These are phyloP conservation scores for Peromyscus eremicus DNA, from an alignment of 2,797 vertebrate genomes.

Conservation along the genomic window DNA sequence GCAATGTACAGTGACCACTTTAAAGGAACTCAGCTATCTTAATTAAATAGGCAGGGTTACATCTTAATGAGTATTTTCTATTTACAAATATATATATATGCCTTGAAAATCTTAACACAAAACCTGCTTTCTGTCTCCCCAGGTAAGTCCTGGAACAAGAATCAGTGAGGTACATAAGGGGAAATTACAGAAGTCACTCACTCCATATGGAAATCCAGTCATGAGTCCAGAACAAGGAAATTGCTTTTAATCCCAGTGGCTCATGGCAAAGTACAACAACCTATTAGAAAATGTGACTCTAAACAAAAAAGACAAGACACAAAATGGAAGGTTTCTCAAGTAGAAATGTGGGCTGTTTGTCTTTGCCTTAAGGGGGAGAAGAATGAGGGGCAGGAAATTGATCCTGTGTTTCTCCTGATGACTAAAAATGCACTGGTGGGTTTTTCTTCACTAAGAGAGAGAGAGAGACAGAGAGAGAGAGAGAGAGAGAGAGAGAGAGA, in stretches of 20 bases:
- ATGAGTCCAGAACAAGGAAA: slow-evolving; percentile 31
- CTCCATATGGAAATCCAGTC: slow-evolving; percentile 7
- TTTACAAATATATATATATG: not conserved
- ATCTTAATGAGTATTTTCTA: slow-evolving; percentile 52
- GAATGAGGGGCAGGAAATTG: not conserved
- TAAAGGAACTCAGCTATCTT: slow-evolving; percentile 46
- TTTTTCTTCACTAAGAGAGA: not conserved
- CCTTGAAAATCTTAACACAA: slow-evolving; percentile 15
- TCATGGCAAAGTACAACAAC: not conserved
- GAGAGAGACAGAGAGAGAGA: not conserved
- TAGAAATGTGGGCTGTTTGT: not conserved
- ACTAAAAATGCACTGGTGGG: slow-evolving; percentile 13
- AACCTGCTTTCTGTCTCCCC: not conserved
- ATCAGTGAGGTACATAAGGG: not conserved
- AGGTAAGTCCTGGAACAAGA: slow-evolving; percentile 44
- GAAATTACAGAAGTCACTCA: slow-evolving; percentile 21
- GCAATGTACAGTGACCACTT: not conserved
- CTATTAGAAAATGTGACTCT: slow-evolving; percentile 1
- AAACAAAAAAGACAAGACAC: not conserved
- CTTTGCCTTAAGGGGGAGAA: not conserved
- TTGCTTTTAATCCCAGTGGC: not conserved
- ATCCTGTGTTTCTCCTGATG: not conserved
- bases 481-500: not conserved
- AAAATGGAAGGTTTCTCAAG: slow-evolving; percentile 22
- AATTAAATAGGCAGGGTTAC: slow-evolving; percentile 10